These are phyloP conservation scores for Crambe crambe DNA, from an alignment of 37 sponge, comb jelly and placozoan genomes.

Conservation along the genomic window DNA sequence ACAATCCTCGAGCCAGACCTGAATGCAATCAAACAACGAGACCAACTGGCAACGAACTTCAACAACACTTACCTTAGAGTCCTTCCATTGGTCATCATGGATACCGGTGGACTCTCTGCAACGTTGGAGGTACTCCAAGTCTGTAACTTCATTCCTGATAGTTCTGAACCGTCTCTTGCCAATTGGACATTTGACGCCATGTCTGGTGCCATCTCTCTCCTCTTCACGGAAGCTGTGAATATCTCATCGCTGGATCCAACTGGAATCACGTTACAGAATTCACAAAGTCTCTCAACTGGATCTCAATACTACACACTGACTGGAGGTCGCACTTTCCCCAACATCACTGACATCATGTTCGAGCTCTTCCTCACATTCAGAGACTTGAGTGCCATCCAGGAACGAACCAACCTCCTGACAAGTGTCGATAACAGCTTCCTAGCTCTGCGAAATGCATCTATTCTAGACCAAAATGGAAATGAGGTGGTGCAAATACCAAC, in stretches of 20 bases:
- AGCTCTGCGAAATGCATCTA: slow-evolving; percentile 41
- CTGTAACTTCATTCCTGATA: slow-evolving; percentile 58
- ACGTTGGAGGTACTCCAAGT: slow-evolving; percentile 25
- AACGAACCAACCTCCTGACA: slow-evolving; percentile 51
- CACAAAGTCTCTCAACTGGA: background rate
- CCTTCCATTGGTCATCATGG: slow-evolving; percentile 43
- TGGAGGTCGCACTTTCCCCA: slow-evolving; percentile 65
- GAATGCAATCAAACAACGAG: slow-evolving; percentile 69
- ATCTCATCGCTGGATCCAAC: slow-evolving; percentile 67
- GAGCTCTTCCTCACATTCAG: slow-evolving; percentile 62
- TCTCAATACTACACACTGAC: slow-evolving; percentile 74
- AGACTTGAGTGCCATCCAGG: slow-evolving; percentile 68
- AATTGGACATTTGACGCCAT: slow-evolving; percentile 59
- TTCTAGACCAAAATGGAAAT: slow-evolving; percentile 71
- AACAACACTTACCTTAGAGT: slow-evolving; percentile 74
- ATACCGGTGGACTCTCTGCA: slow-evolving; percentile 57
- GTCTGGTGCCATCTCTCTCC: slow-evolving; percentile 48
- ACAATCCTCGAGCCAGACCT: slow-evolving; percentile 61
- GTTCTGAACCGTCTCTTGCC: slow-evolving; percentile 51
- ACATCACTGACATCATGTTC: slow-evolving; percentile 53
- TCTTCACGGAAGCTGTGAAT: slow-evolving; percentile 84
- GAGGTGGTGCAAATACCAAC: slow-evolving; percentile 36
- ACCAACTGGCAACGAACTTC: slow-evolving; percentile 65
- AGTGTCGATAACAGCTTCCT: slow-evolving; percentile 40
- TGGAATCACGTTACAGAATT: slow-evolving; percentile 70